Percentiles rank a stretch among this genome's conserved stretches.
These are phyloP conservation scores for Sphaerophoria rueppellii DNA, from an alignment of 2,888 invertebrate genomes.

Conservation along the genomic window DNA sequence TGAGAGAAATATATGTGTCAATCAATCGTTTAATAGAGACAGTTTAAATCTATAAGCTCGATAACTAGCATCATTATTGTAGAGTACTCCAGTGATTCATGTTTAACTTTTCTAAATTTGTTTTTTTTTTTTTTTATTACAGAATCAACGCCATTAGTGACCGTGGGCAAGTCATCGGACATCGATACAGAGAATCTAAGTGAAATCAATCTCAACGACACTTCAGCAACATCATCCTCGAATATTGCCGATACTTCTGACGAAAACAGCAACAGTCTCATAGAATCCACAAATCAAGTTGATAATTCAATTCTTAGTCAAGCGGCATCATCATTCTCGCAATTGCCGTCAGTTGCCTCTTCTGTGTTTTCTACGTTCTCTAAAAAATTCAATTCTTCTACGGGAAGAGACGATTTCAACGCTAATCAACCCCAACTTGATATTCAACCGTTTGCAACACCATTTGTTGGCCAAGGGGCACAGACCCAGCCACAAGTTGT, in stretches of 20 bases:
- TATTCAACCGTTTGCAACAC: slow-evolving; percentile 78
- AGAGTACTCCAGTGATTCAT: background rate
- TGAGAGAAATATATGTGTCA: no score
- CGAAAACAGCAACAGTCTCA: slow-evolving; percentile 75
- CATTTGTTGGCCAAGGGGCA: slow-evolving; percentile 52
- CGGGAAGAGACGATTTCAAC: slow-evolving; percentile 74
- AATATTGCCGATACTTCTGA: slow-evolving; percentile 76
- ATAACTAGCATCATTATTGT: no score
- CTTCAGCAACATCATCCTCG: slow-evolving; percentile 43
- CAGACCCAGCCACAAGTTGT: slow-evolving; percentile 35
- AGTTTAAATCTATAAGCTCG: no score
- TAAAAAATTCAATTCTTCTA: slow-evolving; percentile 79
- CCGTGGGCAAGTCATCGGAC: slow-evolving; percentile 78
- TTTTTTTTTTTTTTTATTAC: slow-evolving; percentile 52
- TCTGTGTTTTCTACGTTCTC: slow-evolving; percentile 85
- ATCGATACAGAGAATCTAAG: slow-evolving; percentile 83
- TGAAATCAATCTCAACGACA: slow-evolving; percentile 83
- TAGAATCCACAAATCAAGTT: slow-evolving; percentile 75
- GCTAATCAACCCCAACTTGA: slow-evolving; percentile 76
- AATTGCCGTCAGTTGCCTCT: slow-evolving; percentile 85
- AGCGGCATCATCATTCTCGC: slow-evolving; percentile 82
- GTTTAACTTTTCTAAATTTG: background rate
- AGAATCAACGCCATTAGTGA: slow-evolving; percentile 80
- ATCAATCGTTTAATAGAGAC: no score
- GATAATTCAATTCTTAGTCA: slow-evolving; percentile 79